phyloP scores from a whole-genome alignment of 2,113 vertebrate genomes.

The Rafetus swinhoei region DNA sequence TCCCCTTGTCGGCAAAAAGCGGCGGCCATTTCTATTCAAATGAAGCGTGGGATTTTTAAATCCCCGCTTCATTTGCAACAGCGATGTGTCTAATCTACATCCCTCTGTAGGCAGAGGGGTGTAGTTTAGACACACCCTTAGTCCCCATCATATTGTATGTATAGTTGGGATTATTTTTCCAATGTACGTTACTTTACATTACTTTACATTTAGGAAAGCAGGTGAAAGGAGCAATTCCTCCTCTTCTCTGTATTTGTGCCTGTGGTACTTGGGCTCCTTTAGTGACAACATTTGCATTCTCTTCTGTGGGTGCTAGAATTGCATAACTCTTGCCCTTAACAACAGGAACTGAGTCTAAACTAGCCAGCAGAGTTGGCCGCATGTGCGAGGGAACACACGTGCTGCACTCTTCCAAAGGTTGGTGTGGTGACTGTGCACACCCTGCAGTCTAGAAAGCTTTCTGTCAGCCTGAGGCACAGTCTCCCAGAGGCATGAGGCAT shows the following conservation, averaged over 20 bases:
- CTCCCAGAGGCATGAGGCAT: neutral
- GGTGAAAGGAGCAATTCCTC: neutral
- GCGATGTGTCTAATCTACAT: no score
- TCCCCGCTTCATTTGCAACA: no score
- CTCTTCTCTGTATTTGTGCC: neutral
- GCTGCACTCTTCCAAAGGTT: neutral
- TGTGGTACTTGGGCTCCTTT: neutral
- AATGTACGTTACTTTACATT: no score
- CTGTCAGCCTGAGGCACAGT: neutral
- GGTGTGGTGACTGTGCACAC: fast-evolving
- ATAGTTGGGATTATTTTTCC: no score
- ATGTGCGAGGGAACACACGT: fast-evolving
- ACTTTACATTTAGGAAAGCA: neutral
- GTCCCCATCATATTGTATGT: no score
- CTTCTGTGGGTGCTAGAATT: neutral
- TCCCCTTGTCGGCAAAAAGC: no score
- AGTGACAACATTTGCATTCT: neutral
- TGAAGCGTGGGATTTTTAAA: no score
- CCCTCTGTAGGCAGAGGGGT: no score
- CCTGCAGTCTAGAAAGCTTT: neutral
- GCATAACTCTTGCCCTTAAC: neutral
- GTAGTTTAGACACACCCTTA: no score
- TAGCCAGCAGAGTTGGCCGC: neutral
- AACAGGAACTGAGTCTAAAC: neutral
- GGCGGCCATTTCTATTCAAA: no score